Conservation (phyloP, 2,888 invertebrate genomes). For the Argyra leucocephala region DNA sequence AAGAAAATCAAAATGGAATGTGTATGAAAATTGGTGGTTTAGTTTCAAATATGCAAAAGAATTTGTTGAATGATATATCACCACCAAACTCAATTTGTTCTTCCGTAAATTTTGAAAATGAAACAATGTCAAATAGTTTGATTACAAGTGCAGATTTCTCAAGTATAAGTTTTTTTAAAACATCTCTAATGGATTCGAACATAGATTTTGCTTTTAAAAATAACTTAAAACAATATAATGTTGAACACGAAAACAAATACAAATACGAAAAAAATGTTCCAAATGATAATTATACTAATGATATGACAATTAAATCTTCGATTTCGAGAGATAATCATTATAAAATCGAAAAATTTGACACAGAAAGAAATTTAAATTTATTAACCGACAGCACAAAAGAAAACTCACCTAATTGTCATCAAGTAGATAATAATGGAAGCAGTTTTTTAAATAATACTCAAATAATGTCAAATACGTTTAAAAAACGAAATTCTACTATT, state of each 20-base stretch:
- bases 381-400: slow-evolving; percentile 1
- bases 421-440: background rate
- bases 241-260: background rate
- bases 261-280: background rate
- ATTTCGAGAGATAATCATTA: background rate
- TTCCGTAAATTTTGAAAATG: slow-evolving; percentile 36
- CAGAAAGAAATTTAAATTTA: background rate
- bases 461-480: background rate
- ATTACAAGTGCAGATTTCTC: slow-evolving; percentile 42
- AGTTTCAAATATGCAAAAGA: slow-evolving; percentile 41
- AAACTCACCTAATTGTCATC: slow-evolving; percentile 1
- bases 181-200: slow-evolving; percentile 1
- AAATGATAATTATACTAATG: background rate
- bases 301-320: background rate
- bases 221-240: background rate
- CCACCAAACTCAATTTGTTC: slow-evolving; percentile 41
- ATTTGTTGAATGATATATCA: slow-evolving; percentile 40
- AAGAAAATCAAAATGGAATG: background rate
- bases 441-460: slow-evolving; percentile 1
- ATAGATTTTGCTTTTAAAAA: slow-evolving; percentile 6
- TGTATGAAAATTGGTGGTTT: slow-evolving; percentile 31
- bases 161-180: slow-evolving; percentile 13
- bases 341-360: background rate
- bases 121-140: slow-evolving; percentile 39
- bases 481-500: slow-evolving; percentile 1